Evolutionary conservation across 2,113 vertebrate genomes (phyloP), one percentile per base, ranked within the genome.

Genomic region (Chionodraco myersi): DNA sequence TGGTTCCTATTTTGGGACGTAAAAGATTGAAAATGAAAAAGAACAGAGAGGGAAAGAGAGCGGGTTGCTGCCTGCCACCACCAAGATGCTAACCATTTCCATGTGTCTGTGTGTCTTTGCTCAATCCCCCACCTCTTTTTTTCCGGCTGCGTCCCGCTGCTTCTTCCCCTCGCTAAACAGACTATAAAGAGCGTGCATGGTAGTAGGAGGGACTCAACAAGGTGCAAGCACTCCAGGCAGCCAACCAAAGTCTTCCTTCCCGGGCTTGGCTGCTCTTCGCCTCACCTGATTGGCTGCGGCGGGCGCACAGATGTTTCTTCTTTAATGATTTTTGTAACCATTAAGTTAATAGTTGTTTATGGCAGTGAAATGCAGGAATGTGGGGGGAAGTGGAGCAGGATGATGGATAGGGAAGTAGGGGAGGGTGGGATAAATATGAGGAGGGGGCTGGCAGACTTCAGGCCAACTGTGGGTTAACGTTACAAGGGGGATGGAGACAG

Each of bases 321-420:
- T 94, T 92, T 94, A 94, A 95, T 94, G 88, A 93, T 90, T 94
- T 94, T 93, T 92, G 92, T 80, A 94, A 89, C 93, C 93, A 93
- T 95, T 95, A 95, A 92, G 91, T 91, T 94, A 93, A 94, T 93
- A 92, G 93, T 94, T 95, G 95, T 95, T 95, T 95, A 95, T 94
- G 94, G 94, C 91, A 92, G 90, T 94, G 91, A 94, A 94, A 95
- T 94, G 75, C 91, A 92, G 94, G 94, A 95, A 95, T 95, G 93
- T 79, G 48, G 80, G 82, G 61, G 75, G 68, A 62, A 56, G 72
- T 58, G 64, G 73, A 68, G 52, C 15, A 36, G 52, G 72, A 76
- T 80, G 75, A 83, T 75, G 72, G 80, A 82, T 85, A 59, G 61
- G 58, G 77, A 75, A 83, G 57, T 78, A 61, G 36, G 21, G 69